Conservation (phyloP, 2,113 vertebrate genomes). For the Phaethornis superciliosus region DNA sequence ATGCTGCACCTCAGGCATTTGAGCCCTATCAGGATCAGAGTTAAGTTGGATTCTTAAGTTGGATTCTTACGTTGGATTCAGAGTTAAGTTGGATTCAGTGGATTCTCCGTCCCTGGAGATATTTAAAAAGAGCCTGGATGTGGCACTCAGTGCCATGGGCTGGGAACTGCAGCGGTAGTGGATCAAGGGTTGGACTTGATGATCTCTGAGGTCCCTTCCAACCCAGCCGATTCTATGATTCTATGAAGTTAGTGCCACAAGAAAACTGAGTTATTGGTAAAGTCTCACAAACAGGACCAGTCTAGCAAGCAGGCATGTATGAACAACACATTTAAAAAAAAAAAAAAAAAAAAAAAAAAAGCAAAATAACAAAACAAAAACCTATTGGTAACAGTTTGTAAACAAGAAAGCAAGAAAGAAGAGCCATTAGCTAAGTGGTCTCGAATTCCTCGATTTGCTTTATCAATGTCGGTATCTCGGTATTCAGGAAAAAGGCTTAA, state of each 20-base stretch:
- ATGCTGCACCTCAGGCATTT: neutral
- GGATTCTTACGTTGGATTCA: no score
- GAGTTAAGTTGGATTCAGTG: no score
- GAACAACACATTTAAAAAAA: neutral
- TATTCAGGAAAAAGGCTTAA: slow-evolving; percentile 4
- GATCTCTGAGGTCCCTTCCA: no score
- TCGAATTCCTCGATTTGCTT: neutral
- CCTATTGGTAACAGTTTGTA: neutral
- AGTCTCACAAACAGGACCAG: neutral
- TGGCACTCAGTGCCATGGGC: no score
- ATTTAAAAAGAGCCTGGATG: no score
- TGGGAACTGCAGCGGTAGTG: no score
- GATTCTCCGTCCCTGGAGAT: no score
- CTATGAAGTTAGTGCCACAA: neutral
- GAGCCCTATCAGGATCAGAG: neutral
- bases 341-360: no score
- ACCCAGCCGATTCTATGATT: no score
- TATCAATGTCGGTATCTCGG: slow-evolving; percentile 31
- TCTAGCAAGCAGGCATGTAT: neutral
- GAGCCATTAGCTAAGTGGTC: neutral
- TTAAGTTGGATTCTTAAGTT: no score
- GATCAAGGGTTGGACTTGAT: no score
- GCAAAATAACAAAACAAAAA: no score
- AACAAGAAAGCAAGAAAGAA: neutral
- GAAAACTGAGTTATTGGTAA: neutral